Evolutionary conservation across 1,140 invertebrate species (phyloP), one percentile per base, ranked within the genome.

Genomic region (Plutomurus gul): DNA sequence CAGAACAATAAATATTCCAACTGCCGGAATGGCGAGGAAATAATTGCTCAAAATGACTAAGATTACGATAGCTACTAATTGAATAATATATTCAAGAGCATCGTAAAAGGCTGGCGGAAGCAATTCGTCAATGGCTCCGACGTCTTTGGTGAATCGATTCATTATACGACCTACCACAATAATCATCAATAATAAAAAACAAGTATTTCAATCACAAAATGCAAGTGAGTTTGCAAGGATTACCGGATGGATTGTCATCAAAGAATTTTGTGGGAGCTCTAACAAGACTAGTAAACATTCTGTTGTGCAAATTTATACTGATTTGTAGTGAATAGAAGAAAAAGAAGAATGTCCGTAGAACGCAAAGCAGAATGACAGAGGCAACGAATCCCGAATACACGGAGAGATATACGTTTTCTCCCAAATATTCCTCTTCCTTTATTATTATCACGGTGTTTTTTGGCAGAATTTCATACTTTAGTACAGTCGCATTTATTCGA

Each of bases 221-320:
- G n/a, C n/a, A n/a, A n/a, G n/a, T n/a, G n/a, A n/a, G n/a, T n/a
- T n/a, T n/a, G n/a, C n/a, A n/a, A n/a, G n/a, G n/a, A n/a, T n/a
- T n/a, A 77, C 85, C 85, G 75, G 91, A 90, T 4, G 94, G 92
- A 86, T 97, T 96, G 7, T 91, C 92, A 82, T 96, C 95, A 86
- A 97, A 97, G 87, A 97, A 97, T 7, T 90, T 88, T 89, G 96
- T 95, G 0, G 92, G 93, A 0, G 94, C 92, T 5, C 92, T 89
- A 25, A 95, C 90, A 1, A 98, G 90, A 70, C 91, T 92, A 13
- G 88, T 86, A 51, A 82, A 79, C 92, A 97, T 96, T 6, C 86
- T 87, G 84, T 96, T 93, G 84, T 98, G 96, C 1, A 96, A 86
- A n/a, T 87, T 91, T 56, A 91, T 90, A 0, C 95, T 96, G 5